phyloP scores from a whole-genome alignment of 2,888 invertebrate species.

The Apoda limacodes region DNA sequence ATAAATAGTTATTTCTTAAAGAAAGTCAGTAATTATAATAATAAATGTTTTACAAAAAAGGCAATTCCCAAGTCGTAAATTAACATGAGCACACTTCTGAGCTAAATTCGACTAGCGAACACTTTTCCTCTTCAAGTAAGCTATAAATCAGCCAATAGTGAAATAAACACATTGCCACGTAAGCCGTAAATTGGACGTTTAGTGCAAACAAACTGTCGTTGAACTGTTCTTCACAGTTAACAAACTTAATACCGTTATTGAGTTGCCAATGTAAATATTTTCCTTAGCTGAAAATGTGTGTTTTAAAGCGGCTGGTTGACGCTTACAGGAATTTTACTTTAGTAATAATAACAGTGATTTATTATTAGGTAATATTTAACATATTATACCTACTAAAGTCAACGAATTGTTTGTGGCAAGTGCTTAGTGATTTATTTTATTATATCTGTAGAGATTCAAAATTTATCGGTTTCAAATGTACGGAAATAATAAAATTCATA shows the following conservation, averaged over 20 bases:
- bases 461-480: too few species aligned
- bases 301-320: neutral
- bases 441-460: too few species aligned
- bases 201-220: slow-evolving; percentile 29
- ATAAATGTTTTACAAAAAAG: too few species aligned
- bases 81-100: too few species aligned
- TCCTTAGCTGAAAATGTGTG: slow-evolving; percentile 10
- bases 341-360: too few species aligned
- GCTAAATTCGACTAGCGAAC: neutral
- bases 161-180: slow-evolving; percentile 26
- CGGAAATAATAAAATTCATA: too few species aligned
- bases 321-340: too few species aligned
- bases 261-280: slow-evolving; percentile 20
- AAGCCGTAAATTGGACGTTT: slow-evolving; percentile 29
- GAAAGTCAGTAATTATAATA: too few species aligned
- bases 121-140: slow-evolving; percentile 13
- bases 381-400: slow-evolving; percentile 1
- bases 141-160: slow-evolving; percentile 18
- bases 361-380: too few species aligned
- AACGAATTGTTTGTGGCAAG: slow-evolving; percentile 8
- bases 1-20: too few species aligned
- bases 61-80: too few species aligned
- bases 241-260: slow-evolving; percentile 20
- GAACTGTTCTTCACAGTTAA: slow-evolving; percentile 19
- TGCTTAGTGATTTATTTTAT: too few species aligned